These are phyloP conservation scores for Calosoma granatense DNA, from an alignment of 1,140 invertebrate species.

Conservation along the genomic window DNA sequence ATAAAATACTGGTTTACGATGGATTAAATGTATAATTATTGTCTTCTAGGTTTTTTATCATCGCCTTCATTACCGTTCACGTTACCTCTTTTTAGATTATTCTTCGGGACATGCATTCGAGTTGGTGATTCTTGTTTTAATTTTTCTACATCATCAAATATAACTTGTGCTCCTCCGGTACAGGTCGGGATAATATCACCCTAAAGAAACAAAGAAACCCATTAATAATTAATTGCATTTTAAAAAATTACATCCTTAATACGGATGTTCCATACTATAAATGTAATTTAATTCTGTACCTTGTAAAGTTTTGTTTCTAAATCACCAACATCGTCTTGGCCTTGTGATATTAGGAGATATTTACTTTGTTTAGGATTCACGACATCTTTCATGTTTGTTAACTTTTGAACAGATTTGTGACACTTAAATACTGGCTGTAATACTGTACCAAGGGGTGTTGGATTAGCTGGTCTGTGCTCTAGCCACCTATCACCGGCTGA, in stretches of 20 bases:
- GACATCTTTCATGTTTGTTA: slow-evolving; percentile 61
- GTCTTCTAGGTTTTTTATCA: no score
- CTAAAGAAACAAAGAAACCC: slow-evolving; percentile 37
- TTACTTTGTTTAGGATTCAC: slow-evolving; percentile 65
- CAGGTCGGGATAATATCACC: slow-evolving; percentile 86
- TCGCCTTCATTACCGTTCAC: no score
- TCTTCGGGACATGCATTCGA: no score
- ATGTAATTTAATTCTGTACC: no score
- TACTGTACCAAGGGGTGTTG: slow-evolving; percentile 70
- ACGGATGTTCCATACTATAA: no score
- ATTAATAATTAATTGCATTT: no score
- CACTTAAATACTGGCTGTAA: slow-evolving; percentile 76
- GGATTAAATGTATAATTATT: no score
- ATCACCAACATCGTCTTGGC: slow-evolving; percentile 82
- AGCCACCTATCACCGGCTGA: slow-evolving; percentile 78
- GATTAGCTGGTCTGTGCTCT: slow-evolving; percentile 71
- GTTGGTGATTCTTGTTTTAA: slow-evolving; percentile 81
- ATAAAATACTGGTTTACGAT: no score
- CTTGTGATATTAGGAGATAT: slow-evolving; percentile 86
- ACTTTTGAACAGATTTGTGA: slow-evolving; percentile 72
- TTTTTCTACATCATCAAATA: slow-evolving; percentile 92
- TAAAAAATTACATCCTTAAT: no score
- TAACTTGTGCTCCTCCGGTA: slow-evolving; percentile 87
- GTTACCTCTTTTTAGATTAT: no score
- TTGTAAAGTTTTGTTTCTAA: slow-evolving; percentile 90